Percentiles rank a stretch among this genome's conserved stretches.
These are phyloP conservation scores for Nephotettix cincticeps DNA, from an alignment of 1,140 invertebrate species.

Conservation along the genomic window DNA sequence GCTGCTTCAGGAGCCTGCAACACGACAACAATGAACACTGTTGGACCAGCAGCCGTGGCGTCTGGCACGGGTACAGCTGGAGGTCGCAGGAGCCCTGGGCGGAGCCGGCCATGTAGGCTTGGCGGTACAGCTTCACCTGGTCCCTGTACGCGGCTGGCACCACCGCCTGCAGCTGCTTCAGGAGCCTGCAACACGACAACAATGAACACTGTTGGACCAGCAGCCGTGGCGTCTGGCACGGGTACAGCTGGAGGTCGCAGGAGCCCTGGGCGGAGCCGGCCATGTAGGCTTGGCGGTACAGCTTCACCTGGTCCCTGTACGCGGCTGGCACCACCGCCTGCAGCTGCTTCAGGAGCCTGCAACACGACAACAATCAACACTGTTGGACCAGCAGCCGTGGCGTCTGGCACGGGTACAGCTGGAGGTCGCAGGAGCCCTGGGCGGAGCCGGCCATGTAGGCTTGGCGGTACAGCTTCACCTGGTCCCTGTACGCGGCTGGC, in stretches of 20 bases:
- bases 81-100: background rate
- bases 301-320: constrained; percentile 31
- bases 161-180: constrained; percentile 33
- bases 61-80: background rate
- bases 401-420: background rate
- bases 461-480: constrained; percentile 29
- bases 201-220: background rate
- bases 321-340: constrained; percentile 28
- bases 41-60: background rate
- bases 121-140: constrained; percentile 29
- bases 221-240: background rate
- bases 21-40: background rate
- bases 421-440: background rate
- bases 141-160: constrained; percentile 28
- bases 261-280: background rate
- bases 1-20: constrained; percentile 32
- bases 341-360: constrained; percentile 33
- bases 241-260: background rate
- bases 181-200: constrained; percentile 18
- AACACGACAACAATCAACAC: too few relatives aligned
- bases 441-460: constrained; percentile 25
- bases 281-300: constrained; percentile 30
- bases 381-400: background rate
- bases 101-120: constrained; percentile 28
- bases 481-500: constrained; percentile 27